Evolutionary conservation across 2,113 vertebrate species (phyloP).

Genomic region (Rhinoderma darwinii): DNA sequence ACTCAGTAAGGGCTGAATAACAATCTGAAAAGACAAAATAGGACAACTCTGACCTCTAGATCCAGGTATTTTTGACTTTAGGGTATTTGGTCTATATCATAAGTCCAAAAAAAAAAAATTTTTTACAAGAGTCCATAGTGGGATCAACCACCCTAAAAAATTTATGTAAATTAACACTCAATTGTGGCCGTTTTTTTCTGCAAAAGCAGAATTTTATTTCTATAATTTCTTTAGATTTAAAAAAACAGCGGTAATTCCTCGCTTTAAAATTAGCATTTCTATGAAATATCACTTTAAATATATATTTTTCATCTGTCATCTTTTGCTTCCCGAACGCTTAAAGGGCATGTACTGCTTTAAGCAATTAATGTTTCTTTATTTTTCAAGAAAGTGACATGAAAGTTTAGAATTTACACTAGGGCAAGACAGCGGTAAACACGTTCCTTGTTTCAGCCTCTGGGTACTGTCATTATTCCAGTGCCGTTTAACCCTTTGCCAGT

Average conservation of each 20-base stretch:
- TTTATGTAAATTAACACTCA: too few relatives aligned
- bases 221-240: neutral
- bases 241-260: neutral
- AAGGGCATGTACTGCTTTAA: conserved; percentile 57
- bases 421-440: conserved; percentile 57
- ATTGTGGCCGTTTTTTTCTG: too few relatives aligned
- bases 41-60: too few relatives aligned
- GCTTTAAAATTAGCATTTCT: conserved; percentile 3
- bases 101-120: too few relatives aligned
- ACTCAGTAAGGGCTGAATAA: too few relatives aligned
- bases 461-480: conserved; percentile 49
- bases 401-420: conserved; percentile 59
- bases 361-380: conserved; percentile 59
- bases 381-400: conserved; percentile 58
- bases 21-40: too few relatives aligned
- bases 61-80: too few relatives aligned
- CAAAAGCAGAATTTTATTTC: neutral
- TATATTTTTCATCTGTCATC: conserved; percentile 36
- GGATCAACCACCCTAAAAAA: too few relatives aligned
- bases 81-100: too few relatives aligned
- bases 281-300: conserved; percentile 37
- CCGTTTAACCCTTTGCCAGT: conserved; percentile 37
- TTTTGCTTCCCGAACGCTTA: conserved; percentile 35
- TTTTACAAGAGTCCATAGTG: too few relatives aligned
- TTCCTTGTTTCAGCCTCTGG: conserved; percentile 51